Evolutionary conservation across 2,888 invertebrate species (phyloP), one percentile per base, ranked within the genome.

Genomic region (Cataglyphis altisquamis): DNA sequence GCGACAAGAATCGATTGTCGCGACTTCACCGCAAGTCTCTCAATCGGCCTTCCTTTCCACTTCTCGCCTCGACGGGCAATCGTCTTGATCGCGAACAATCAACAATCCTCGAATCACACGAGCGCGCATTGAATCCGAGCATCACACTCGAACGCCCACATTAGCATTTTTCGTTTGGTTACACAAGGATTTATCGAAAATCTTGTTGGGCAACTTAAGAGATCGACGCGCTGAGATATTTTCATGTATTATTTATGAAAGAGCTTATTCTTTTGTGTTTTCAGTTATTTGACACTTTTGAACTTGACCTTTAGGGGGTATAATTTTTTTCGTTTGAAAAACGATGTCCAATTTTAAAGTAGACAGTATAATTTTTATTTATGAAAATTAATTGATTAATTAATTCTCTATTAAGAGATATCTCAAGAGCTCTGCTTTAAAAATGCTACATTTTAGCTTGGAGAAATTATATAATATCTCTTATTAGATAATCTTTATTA

Each of bases 171-270:
- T 57, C 78, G 45, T 21, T 6, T 36, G 25, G 32, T 60, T 60
- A 45, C 73, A 25, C 73, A 72, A 60, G 6, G 52, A 68, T 60
- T 60, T 72, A 70, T 21, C 72, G 57, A 70, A 70, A 78, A 60
- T 21, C 78, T 72, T 39, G n/a, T 15, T 25, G 39, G 66, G 12
- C 52, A 66, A 25, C 25, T 25, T 29, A 55, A 55, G 29, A n/a
- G 55, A 29, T 67, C 77, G 29, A 12, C 18, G 57, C 52, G 39
- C 12, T 57, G 8, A 60, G 52, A 41, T 36, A 45, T 8, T 72
- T 70, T 72, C 45, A 78, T 70, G 41, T 41, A 70, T 78, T 60
- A 78, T 78, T 78, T 70, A 70, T 70, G 72, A 60, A 57, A 78
- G n/a, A 41, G 21, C 21, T 70, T 41, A 57, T 41, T 29, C 39